Conservation (phyloP, 2,888 invertebrate genomes). For the Phragmatobia fuliginosa region DNA sequence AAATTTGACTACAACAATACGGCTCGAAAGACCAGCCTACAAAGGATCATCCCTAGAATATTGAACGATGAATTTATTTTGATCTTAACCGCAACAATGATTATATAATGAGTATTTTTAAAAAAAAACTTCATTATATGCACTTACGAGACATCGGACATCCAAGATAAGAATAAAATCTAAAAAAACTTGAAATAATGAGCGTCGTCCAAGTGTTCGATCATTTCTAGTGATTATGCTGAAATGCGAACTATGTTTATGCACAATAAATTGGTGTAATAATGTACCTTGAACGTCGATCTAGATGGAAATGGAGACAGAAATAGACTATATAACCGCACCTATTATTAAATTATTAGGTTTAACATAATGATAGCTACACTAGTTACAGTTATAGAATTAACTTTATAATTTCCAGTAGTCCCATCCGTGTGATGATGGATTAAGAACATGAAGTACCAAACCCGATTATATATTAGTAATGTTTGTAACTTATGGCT, state of each 20-base stretch:
- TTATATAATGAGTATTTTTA: slow-evolving; percentile 42
- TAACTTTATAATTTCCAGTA: too few relatives aligned
- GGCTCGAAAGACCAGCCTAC: too few relatives aligned
- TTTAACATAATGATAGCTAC: too few relatives aligned
- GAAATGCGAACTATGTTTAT: slow-evolving; percentile 34
- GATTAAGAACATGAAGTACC: too few relatives aligned
- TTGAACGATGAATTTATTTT: slow-evolving; percentile 71
- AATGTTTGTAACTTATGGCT: too few relatives aligned
- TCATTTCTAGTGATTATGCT: slow-evolving; percentile 22
- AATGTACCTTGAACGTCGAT: slow-evolving; percentile 8
- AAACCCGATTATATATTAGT: too few relatives aligned
- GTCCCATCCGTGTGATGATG: too few relatives aligned
- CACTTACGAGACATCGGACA: slow-evolving; percentile 31
- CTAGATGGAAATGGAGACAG: background rate
- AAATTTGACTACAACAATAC: too few relatives aligned
- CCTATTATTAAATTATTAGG: background rate
- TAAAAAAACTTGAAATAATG: slow-evolving; percentile 26
- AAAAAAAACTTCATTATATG: slow-evolving; percentile 44
- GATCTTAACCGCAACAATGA: slow-evolving; percentile 65
- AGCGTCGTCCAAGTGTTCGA: slow-evolving; percentile 16
- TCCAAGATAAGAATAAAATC: slow-evolving; percentile 22
- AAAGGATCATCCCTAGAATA: slow-evolving; percentile 44
- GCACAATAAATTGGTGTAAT: slow-evolving; percentile 39
- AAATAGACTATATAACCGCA: slow-evolving; percentile 6
- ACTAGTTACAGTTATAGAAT: too few relatives aligned